Percentiles rank a stretch among this genome's conserved stretches.
These are phyloP conservation scores for Musca vetustissima DNA, from an alignment of 1,140 invertebrate genomes.

Conservation along the genomic window DNA sequence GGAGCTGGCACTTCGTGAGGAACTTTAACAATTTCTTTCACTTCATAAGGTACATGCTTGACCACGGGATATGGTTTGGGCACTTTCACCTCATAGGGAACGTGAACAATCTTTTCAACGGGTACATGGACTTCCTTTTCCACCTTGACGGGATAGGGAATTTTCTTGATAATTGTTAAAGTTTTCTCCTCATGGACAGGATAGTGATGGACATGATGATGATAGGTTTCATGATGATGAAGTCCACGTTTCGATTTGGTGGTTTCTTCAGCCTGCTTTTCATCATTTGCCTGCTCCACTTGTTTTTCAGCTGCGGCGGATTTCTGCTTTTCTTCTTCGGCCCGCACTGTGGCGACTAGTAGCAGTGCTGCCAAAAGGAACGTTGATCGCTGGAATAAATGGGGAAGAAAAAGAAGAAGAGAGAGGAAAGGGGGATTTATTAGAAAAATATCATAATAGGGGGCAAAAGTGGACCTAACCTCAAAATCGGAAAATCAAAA, in stretches of 20 bases:
- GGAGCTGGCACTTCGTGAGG: constrained; percentile 64
- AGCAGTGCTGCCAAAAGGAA: constrained; percentile 58
- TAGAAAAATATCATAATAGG: too few species aligned
- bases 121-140: constrained; percentile 61
- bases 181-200: constrained; percentile 62
- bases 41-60: constrained; percentile 63
- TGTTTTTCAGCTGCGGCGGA: constrained; percentile 54
- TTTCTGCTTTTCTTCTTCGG: constrained; percentile 49
- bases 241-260: constrained; percentile 69
- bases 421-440: too few species aligned
- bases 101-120: constrained; percentile 61
- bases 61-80: constrained; percentile 65
- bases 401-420: too few species aligned
- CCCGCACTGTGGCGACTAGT: constrained; percentile 41
- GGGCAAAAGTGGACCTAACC: too few species aligned
- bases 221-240: constrained; percentile 55
- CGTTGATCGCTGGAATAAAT: constrained; percentile 47
- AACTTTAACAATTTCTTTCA: constrained; percentile 67
- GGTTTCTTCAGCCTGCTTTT: constrained; percentile 52
- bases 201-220: constrained; percentile 33
- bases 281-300: constrained; percentile 53
- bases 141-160: constrained; percentile 65
- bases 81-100: constrained; percentile 63
- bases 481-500: too few species aligned
- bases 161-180: constrained; percentile 73